phyloP scores from a whole-genome alignment of 2,888 invertebrate genomes.

The Uropetala carovei region DNA sequence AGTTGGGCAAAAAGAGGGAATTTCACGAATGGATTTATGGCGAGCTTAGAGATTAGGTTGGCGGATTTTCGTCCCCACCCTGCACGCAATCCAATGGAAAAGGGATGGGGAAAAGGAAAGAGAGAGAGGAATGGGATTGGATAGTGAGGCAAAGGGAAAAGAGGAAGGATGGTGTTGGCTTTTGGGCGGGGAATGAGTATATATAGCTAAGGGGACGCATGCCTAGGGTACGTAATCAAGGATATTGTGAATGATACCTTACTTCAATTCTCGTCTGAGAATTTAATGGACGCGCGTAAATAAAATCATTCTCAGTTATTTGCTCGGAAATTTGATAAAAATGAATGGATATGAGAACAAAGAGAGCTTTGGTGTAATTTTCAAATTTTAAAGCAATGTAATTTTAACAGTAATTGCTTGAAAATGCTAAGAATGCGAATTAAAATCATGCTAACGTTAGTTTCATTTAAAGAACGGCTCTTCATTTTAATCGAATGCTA shows the following conservation, averaged over 20 bases:
- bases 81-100: slow-evolving; percentile 46
- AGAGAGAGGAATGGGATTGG: slow-evolving; percentile 26
- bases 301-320: slow-evolving; percentile 34
- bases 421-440: background rate
- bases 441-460: no score
- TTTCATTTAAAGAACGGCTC: no score
- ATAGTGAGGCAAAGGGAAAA: background rate
- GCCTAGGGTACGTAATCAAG: slow-evolving; percentile 59
- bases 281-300: slow-evolving; percentile 56
- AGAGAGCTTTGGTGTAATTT: background rate
- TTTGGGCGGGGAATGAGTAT: slow-evolving; percentile 55
- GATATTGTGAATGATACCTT: slow-evolving; percentile 59
- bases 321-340: slow-evolving; percentile 53
- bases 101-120: background rate
- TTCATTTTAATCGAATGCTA: no score
- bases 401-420: background rate
- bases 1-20: slow-evolving; percentile 52
- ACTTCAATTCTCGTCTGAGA: slow-evolving; percentile 37
- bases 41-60: slow-evolving; percentile 61
- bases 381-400: slow-evolving; percentile 23
- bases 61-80: slow-evolving; percentile 50
- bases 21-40: slow-evolving; percentile 61
- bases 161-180: slow-evolving; percentile 40
- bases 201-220: slow-evolving; percentile 49
- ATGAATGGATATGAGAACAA: slow-evolving; percentile 38